phyloP scores from a whole-genome alignment of 2,888 invertebrate genomes.

The Leptinotarsa haldemani region DNA sequence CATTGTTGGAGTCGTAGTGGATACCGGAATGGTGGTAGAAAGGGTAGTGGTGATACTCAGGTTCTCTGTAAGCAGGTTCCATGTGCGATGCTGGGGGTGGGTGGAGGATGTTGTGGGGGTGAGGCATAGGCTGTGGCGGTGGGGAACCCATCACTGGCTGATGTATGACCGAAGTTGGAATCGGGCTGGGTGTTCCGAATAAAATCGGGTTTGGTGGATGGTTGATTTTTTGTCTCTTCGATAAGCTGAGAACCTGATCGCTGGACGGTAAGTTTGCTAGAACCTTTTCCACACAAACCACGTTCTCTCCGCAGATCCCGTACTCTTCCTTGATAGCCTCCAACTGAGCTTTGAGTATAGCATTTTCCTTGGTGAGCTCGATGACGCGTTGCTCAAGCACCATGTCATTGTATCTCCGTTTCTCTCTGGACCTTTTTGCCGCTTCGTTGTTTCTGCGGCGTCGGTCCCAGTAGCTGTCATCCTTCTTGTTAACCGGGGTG shows the following conservation, averaged over 20 bases:
- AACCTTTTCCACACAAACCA: constrained; percentile 90
- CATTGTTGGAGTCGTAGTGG: constrained; percentile 71
- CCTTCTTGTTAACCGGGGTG: constrained; percentile 96
- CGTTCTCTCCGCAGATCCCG: constrained; percentile 87
- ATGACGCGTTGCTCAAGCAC: constrained; percentile 93
- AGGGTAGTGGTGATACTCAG: constrained; percentile 63
- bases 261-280: constrained; percentile 85
- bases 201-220: constrained; percentile 68
- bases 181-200: constrained; percentile 69
- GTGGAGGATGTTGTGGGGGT: constrained; percentile 63
- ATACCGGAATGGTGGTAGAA: constrained; percentile 68
- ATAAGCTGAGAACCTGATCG: constrained; percentile 86
- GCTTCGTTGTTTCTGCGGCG: constrained; percentile 96
- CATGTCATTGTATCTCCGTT: constrained; percentile 96
- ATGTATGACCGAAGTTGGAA: constrained; percentile 73
- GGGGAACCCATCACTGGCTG: constrained; percentile 68
- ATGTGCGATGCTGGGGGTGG: constrained; percentile 63
- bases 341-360: constrained; percentile 91
- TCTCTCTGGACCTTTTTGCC: constrained; percentile 95
- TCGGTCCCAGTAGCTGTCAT: constrained; percentile 97
- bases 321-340: constrained; percentile 93
- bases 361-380: constrained; percentile 95
- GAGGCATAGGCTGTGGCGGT: constrained; percentile 69
- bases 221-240: constrained; percentile 76
- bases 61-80: constrained; percentile 67